phyloP scores from a whole-genome alignment of 2,888 invertebrate genomes.

The Serrognathus titanus region DNA sequence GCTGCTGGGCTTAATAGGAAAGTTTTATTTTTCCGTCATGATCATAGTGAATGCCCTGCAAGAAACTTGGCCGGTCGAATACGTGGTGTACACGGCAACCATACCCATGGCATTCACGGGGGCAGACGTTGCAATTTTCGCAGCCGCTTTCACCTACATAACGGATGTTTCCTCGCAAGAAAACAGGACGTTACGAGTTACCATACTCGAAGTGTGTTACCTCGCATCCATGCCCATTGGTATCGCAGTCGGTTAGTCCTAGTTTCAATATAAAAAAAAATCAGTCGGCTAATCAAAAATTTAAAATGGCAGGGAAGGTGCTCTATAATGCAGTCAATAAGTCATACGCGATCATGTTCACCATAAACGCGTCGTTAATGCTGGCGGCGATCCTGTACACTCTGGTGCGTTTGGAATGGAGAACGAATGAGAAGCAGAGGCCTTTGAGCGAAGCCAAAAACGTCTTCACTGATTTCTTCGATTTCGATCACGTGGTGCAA shows the following conservation, averaged over 20 bases:
- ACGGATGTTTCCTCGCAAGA: constrained; percentile 69
- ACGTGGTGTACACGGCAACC: constrained; percentile 71
- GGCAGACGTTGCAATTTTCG: constrained; percentile 76
- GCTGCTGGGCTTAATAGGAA: constrained; percentile 68
- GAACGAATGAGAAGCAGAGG: constrained; percentile 63
- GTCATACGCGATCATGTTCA: constrained; percentile 72
- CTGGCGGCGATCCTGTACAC: constrained; percentile 63
- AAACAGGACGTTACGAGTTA: constrained; percentile 73
- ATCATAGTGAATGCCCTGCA: constrained; percentile 63
- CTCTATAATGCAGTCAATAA: constrained; percentile 55
- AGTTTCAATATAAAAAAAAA: too few species aligned
- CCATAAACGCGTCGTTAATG: constrained; percentile 64
- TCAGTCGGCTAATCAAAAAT: too few species aligned
- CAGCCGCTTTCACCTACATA: constrained; percentile 75
- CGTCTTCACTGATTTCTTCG: constrained; percentile 68
- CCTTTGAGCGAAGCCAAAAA: constrained; percentile 56
- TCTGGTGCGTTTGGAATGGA: constrained; percentile 64
- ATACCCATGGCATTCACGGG: constrained; percentile 75
- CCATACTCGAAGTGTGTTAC: constrained; percentile 78
- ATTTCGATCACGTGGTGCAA: constrained; percentile 61
- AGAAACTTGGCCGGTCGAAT: constrained; percentile 66
- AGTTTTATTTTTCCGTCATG: constrained; percentile 72
- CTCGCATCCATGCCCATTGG: constrained; percentile 82
- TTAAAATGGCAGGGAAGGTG: constrained; percentile 10
- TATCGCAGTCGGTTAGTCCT: constrained; percentile 63